A percentile compares a stretch with the other conserved stretches of the same genome.
Conservation (phyloP, 1,140 invertebrate genomes). For the Drosophila truncata region DNA sequence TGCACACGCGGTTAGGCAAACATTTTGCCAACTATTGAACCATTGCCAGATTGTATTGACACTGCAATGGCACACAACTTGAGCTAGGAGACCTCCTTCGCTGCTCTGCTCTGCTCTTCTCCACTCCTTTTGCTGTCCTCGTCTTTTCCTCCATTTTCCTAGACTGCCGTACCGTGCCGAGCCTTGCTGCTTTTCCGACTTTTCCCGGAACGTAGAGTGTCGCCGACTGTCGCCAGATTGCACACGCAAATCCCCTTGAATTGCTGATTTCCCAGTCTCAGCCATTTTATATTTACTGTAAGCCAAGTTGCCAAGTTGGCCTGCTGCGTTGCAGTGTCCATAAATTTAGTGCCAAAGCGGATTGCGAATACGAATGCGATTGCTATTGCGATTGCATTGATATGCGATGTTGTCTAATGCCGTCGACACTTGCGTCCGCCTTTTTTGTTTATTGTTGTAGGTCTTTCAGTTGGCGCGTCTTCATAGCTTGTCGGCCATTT, state of each 20-base stretch:
- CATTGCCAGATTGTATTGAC: constrained; percentile 80
- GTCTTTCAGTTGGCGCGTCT: constrained; percentile 47
- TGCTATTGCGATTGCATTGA: constrained; percentile 63
- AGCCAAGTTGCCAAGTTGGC: constrained; percentile 47
- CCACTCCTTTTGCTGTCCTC: background rate
- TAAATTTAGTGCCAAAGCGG: constrained; percentile 76
- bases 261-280: constrained; percentile 66
- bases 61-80: constrained; percentile 54
- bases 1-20: constrained; percentile 78
- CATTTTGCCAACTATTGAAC: constrained; percentile 83
- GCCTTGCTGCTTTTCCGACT: constrained; percentile 3
- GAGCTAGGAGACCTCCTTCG: constrained; percentile 24
- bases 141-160: background rate
- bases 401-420: constrained; percentile 70
- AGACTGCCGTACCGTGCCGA: background rate
- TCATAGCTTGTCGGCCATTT: constrained; percentile 46
- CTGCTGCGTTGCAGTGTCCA: constrained; percentile 61
- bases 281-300: constrained; percentile 58
- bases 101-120: background rate
- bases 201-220: constrained; percentile 24
- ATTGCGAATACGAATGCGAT: constrained; percentile 54
- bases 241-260: constrained; percentile 76
- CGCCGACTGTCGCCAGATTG: constrained; percentile 64
- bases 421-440: constrained; percentile 28
- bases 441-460: constrained; percentile 60